phyloP scores from a whole-genome alignment of 2,888 invertebrate genomes.

The Stenotaenia linearis region DNA sequence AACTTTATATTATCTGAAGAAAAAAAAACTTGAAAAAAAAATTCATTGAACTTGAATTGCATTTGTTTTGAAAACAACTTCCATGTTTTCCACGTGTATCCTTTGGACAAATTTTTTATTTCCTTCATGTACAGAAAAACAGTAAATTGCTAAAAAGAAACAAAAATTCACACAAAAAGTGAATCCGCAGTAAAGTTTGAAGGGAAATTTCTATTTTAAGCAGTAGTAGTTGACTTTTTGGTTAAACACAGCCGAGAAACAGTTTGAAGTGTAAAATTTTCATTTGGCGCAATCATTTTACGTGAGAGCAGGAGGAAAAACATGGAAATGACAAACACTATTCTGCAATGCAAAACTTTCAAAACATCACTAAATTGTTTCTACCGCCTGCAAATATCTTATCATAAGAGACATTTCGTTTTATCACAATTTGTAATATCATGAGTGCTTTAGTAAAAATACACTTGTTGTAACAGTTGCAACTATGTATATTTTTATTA shows the following conservation, averaged over 20 bases:
- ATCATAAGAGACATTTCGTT: neutral
- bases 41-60: neutral
- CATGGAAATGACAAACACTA: neutral
- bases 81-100: neutral
- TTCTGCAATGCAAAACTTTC: neutral
- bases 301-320: constrained; percentile 24
- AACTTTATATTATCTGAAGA: no score
- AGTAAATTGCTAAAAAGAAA: neutral
- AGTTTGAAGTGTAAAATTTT: neutral
- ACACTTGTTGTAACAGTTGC: neutral
- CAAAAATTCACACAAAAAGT: neutral
- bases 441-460: neutral
- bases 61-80: neutral
- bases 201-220: neutral
- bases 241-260: neutral
- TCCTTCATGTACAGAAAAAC: neutral
- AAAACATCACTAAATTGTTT: neutral
- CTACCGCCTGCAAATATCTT: neutral
- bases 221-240: neutral
- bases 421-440: neutral
- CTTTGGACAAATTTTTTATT: neutral
- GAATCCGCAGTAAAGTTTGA: neutral
- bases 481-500: neutral
- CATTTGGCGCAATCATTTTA: constrained; percentile 2
- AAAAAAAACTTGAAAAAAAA: no score